These are phyloP conservation scores for Helogale parvula DNA, from an alignment of 2,113 vertebrate species.

Conservation along the genomic window DNA sequence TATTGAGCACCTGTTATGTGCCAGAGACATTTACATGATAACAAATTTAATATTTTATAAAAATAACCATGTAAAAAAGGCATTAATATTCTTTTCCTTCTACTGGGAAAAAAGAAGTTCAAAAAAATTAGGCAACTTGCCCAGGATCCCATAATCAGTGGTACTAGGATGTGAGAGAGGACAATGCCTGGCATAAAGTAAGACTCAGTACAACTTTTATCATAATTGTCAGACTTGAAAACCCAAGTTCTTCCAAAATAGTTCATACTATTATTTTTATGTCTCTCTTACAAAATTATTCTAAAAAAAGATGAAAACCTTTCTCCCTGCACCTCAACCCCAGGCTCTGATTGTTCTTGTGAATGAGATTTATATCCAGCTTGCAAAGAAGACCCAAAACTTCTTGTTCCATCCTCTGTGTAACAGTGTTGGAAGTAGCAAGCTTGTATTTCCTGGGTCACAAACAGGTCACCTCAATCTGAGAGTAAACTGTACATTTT, in stretches of 20 bases:
- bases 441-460: background rate
- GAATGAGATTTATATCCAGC: background rate
- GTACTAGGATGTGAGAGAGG: background rate
- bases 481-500: background rate
- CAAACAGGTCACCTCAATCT: background rate
- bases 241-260: background rate
- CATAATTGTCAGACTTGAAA: background rate
- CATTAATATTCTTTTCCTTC: background rate
- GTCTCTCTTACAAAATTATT: background rate
- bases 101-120: background rate
- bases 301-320: background rate
- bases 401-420: background rate
- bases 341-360: background rate
- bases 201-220: background rate
- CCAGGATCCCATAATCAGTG: background rate
- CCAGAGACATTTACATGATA: background rate
- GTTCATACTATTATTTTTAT: background rate
- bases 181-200: background rate
- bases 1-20: conserved; percentile 23
- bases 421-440: background rate
- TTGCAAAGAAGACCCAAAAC: background rate
- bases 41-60: conserved; percentile 26
- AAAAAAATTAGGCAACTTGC: background rate
- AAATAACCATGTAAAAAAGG: background rate
- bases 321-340: background rate